Percentiles rank a stretch among this genome's conserved stretches.
Evolutionary conservation across 1,140 invertebrate genomes (phyloP).

Genomic region (Listronotus oregonensis): DNA sequence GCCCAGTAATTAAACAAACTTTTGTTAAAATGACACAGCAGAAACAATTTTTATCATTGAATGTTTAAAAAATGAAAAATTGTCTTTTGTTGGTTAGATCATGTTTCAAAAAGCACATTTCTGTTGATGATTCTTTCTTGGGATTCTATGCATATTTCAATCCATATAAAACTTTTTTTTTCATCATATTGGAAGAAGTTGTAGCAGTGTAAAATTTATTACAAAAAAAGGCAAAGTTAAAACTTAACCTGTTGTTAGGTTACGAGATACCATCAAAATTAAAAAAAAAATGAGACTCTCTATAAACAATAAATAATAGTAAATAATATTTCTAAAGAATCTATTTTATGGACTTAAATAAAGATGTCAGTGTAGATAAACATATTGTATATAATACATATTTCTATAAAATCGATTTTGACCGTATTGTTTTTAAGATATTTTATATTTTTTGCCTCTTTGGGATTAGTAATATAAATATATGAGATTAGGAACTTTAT

Average conservation of each 20-base stretch:
- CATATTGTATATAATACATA: constrained; percentile 34
- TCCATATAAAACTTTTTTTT: too few relatives aligned
- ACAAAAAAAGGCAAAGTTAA: constrained; percentile 2
- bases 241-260: neutral
- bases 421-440: constrained; percentile 4
- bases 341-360: constrained; percentile 32
- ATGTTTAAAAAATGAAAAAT: too few relatives aligned
- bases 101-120: too few relatives aligned
- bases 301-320: constrained; percentile 35
- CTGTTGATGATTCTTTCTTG: too few relatives aligned
- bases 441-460: constrained; percentile 6
- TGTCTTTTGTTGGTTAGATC: too few relatives aligned
- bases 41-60: too few relatives aligned
- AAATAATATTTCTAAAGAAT: constrained; percentile 18
- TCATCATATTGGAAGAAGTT: too few relatives aligned
- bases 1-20: too few relatives aligned
- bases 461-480: neutral
- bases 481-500: too few relatives aligned
- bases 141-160: too few relatives aligned
- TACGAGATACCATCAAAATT: constrained; percentile 24
- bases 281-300: constrained; percentile 30
- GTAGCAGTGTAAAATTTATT: neutral
- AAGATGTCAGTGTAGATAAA: constrained; percentile 26
- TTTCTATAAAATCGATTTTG: constrained; percentile 31
- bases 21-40: too few relatives aligned